phyloP scores from a whole-genome alignment of 2,797 vertebrate species.

The Synanceia verrucosa region DNA sequence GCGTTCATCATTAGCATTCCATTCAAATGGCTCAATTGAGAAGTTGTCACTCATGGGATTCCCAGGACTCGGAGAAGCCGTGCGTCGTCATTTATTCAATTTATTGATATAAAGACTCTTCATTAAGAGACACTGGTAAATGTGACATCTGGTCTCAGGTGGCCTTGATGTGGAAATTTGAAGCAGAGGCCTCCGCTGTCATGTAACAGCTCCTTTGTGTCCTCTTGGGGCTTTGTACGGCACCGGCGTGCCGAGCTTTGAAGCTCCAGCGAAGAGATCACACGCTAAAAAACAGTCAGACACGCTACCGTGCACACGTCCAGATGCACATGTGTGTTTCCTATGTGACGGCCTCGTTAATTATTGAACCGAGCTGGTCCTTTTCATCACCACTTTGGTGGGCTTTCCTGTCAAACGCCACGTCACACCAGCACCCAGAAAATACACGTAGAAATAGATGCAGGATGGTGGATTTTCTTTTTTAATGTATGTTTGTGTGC shows the following conservation, averaged over 20 bases:
- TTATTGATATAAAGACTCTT: conserved; percentile 80
- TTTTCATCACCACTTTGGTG: conserved; percentile 68
- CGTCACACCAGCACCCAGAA: conserved; percentile 39
- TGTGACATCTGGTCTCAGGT: conserved; percentile 76
- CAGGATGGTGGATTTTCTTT: not conserved
- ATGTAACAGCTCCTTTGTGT: conserved; percentile 48
- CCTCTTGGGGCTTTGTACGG: conserved; percentile 57
- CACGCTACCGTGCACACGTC: conserved; percentile 21
- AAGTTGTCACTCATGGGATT: conserved; percentile 72
- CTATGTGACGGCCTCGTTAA: conserved; percentile 65
- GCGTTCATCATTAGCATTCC: conserved; percentile 77
- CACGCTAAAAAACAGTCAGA: conserved; percentile 11
- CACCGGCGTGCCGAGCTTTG: conserved; percentile 56
- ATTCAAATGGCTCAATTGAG: conserved; percentile 77
- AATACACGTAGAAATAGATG: conserved; percentile 25
- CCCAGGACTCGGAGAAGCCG: conserved; percentile 59
- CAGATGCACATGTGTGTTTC: conserved; percentile 45
- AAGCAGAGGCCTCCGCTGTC: conserved; percentile 50
- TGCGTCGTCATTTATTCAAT: conserved; percentile 79
- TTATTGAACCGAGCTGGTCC: conserved; percentile 72
- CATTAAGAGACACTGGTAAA: conserved; percentile 73
- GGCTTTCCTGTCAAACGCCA: conserved; percentile 65
- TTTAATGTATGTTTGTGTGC: not conserved
- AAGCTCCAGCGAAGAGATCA: conserved; percentile 41
- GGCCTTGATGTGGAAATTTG: conserved; percentile 68